Evolutionary conservation across 2,113 vertebrate genomes (phyloP).

Genomic region (Prionailurus bengalensis): DNA sequence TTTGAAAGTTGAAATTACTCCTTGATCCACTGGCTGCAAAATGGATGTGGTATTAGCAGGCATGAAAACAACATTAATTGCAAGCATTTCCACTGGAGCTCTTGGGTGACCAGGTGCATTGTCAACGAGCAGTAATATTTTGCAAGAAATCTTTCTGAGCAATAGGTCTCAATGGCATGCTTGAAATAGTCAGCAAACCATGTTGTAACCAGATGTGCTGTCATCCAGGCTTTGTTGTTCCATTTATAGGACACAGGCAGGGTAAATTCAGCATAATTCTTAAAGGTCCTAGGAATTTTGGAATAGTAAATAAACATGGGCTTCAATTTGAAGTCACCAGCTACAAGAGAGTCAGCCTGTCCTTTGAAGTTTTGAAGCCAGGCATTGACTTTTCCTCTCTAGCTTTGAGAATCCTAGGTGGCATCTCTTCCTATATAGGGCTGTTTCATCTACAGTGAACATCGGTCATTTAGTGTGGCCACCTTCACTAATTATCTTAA

Average conservation of each 20-base stretch:
- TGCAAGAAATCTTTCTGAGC: neutral
- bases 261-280: neutral
- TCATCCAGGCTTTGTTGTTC: neutral
- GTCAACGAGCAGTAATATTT: neutral
- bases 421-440: neutral
- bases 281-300: neutral
- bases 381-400: neutral
- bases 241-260: neutral
- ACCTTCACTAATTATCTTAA: neutral
- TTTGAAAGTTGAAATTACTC: neutral
- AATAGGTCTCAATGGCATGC: neutral
- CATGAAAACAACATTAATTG: neutral
- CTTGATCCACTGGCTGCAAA: neutral
- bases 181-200: neutral
- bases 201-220: neutral
- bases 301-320: neutral
- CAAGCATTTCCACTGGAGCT: neutral
- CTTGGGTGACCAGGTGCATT: neutral
- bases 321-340: neutral
- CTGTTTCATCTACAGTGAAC: neutral
- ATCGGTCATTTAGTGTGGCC: neutral
- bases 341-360: neutral
- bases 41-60: neutral
- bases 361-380: neutral
- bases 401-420: neutral